Conservation (phyloP, 2,113 vertebrate species). For the Dromiciops gliroides region DNA sequence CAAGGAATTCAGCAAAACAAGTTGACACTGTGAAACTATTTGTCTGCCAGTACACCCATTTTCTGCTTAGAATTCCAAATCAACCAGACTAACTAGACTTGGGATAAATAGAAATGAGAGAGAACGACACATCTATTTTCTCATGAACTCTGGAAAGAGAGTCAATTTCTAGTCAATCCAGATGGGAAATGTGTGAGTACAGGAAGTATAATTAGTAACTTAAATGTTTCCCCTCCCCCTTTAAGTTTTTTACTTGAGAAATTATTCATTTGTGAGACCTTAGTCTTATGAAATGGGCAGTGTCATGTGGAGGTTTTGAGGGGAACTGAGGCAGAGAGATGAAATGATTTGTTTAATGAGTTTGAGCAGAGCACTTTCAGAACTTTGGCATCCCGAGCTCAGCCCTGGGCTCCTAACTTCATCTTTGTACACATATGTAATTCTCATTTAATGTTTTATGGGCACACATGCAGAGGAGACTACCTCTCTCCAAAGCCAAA, state of each 20-base stretch:
- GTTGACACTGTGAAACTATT: background rate
- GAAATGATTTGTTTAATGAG: accelerated
- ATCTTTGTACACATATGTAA: accelerated
- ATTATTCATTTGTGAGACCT: background rate
- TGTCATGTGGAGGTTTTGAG: background rate
- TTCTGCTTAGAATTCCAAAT: background rate
- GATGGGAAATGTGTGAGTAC: background rate
- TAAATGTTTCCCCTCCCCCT: accelerated
- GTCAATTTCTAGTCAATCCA: constrained; percentile 5
- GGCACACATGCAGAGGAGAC: background rate
- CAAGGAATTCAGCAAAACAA: constrained; percentile 25
- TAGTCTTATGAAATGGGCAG: background rate
- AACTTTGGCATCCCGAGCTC: accelerated
- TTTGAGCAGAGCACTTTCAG: accelerated
- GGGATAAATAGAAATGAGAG: constrained; percentile 55
- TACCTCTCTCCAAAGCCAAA: background rate
- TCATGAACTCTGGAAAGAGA: constrained; percentile 29
- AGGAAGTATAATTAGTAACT: accelerated
- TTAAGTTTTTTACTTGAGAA: background rate
- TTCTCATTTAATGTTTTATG: background rate
- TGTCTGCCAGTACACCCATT: constrained; percentile 46
- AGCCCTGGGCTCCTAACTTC: background rate
- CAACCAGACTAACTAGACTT: constrained; percentile 53
- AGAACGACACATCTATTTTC: background rate
- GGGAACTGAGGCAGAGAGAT: accelerated